Evolutionary conservation across 2,797 vertebrate species (phyloP).

Genomic region (Sebastes cheni): DNA sequence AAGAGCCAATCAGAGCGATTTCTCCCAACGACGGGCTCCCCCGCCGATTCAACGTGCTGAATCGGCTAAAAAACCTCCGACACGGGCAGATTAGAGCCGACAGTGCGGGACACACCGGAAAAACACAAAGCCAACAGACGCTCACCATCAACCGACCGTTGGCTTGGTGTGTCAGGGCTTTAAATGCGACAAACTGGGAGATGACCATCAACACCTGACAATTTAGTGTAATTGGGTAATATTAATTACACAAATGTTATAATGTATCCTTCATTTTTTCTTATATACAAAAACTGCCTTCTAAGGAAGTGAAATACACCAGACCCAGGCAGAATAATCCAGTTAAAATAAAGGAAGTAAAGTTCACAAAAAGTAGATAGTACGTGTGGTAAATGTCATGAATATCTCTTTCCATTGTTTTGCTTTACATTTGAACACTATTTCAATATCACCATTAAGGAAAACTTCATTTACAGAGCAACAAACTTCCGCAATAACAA

Average conservation of each 20-base stretch:
- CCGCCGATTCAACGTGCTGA: no score
- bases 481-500: not conserved
- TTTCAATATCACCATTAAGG: not conserved
- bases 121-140: no score
- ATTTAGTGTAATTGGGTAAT: not conserved
- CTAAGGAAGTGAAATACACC: not conserved
- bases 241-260: not conserved
- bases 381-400: not conserved
- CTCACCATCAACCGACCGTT: no score
- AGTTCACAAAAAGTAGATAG: not conserved
- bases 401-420: not conserved
- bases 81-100: no score
- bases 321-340: not conserved
- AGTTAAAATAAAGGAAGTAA: not conserved
- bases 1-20: no score
- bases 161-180: no score
- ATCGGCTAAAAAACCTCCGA: no score
- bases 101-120: no score
- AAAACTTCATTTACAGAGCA: not conserved
- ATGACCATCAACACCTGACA: not conserved
- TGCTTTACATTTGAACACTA: not conserved
- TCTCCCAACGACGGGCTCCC: no score
- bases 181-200: no score
- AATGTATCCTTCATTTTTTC: not conserved
- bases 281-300: not conserved